Base-by-base conservation (phyloP, 2,797 vertebrate species). In the Crocodylus rhombifer region DNA sequence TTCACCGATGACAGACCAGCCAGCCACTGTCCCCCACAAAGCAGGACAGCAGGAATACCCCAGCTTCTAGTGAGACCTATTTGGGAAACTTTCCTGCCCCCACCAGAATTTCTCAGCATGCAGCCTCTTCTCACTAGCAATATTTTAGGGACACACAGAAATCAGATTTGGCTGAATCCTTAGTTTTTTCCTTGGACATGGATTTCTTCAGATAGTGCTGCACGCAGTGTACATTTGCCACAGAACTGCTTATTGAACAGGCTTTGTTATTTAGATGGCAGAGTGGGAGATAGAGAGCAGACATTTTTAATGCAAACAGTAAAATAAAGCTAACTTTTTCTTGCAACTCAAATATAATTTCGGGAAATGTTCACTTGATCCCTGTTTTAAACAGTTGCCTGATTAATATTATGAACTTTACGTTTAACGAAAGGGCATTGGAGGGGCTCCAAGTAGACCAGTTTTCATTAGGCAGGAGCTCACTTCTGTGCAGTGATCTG, bases 401-500 rank as follows among this genome's bases (percentile, higher is more conserved):
- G 96, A 97, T 97, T 96, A 97, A 97, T 97, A 97, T 97, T 96
- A 96, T 94, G 96, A 96, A 96, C 92, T 96, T 97, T 95, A 95
- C 92, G 90, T 94, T 95, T 97, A 98, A 91, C 26, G 2, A 96
- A 96, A 98, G 97, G 96, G 93, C 95, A 96, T 57, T 77, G 89
- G 94, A 91, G 83, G 86, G 95, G 58, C 86, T 97, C 97, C 95
- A 95, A 93, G 95, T 79, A 95, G 95, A 92, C 65, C 82, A 95
- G 90, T 94, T 98, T 97, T 97, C 96, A 97, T 95, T 97, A 97
- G 95, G 89, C 90, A 92, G 87, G 90, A 97, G 95, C 93, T 97
- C 97, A 92, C 91, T 96, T 97, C 96, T 97, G 97, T 97, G 97
- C 96, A 95, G 97, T 97, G 97, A 98, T 97, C 97, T 97, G 97